phyloP scores from a whole-genome alignment of 2,113 vertebrate genomes.

The Rhinoderma darwinii region DNA sequence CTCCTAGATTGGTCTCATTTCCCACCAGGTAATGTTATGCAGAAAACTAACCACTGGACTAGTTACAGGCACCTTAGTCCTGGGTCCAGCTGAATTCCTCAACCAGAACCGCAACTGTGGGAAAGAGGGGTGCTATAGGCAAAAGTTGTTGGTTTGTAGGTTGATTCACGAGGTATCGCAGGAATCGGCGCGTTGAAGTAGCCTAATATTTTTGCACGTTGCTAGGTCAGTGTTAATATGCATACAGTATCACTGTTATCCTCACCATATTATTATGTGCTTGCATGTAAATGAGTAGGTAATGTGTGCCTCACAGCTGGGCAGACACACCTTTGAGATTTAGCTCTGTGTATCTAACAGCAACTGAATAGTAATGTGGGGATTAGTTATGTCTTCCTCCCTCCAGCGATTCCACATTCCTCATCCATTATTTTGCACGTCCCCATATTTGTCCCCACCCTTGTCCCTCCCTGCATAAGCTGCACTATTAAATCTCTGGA shows the following conservation, averaged over 20 bases:
- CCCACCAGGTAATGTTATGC: too few relatives aligned
- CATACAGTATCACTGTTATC: background rate
- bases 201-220: background rate
- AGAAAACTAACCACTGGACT: too few relatives aligned
- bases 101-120: too few relatives aligned
- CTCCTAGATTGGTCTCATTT: too few relatives aligned
- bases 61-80: too few relatives aligned
- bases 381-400: background rate
- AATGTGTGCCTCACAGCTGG: background rate
- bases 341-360: background rate
- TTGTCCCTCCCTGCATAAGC: background rate
- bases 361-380: conserved; percentile 23
- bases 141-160: too few relatives aligned
- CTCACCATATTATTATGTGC: background rate
- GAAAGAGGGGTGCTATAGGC: too few relatives aligned
- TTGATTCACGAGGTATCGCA: too few relatives aligned
- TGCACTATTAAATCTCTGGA: background rate
- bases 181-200: too few relatives aligned
- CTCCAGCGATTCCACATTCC: background rate
- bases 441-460: background rate
- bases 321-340: background rate
- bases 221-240: background rate
- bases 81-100: too few relatives aligned
- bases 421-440: background rate
- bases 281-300: background rate